Conservation (phyloP, 1,140 invertebrate species). For the Conus ventricosus region DNA sequence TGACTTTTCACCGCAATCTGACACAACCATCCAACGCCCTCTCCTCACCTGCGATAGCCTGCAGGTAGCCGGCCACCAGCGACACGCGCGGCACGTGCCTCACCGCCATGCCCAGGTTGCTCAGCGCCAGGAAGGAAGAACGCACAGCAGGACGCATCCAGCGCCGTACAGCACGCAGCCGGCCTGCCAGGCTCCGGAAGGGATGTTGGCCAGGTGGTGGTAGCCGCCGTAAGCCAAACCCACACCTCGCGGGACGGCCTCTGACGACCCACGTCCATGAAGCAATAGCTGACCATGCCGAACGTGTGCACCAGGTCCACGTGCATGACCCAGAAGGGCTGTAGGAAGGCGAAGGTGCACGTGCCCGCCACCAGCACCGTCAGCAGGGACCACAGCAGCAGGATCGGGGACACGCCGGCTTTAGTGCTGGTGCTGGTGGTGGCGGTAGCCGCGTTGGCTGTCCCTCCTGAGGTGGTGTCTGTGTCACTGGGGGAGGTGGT, state of each 20-base stretch:
- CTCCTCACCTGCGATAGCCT: conserved; percentile 61
- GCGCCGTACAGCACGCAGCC: conserved; percentile 67
- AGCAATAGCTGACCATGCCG: conserved; percentile 61
- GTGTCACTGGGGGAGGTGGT: neutral
- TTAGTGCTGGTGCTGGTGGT: neutral
- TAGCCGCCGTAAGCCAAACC: conserved; percentile 68
- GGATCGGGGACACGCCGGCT: conserved; percentile 58
- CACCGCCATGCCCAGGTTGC: conserved; percentile 50
- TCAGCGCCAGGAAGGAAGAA: conserved; percentile 61
- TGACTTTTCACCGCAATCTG: neutral
- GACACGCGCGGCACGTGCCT: conserved; percentile 54
- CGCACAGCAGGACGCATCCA: conserved; percentile 65
- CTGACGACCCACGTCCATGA: conserved; percentile 28
- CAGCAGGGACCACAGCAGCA: conserved; percentile 65
- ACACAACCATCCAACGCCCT: too few species aligned
- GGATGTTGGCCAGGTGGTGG: conserved; percentile 63
- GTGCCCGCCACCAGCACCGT: conserved; percentile 66
- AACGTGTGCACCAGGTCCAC: conserved; percentile 53
- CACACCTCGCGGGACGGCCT: conserved; percentile 29
- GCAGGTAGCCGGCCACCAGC: conserved; percentile 61
- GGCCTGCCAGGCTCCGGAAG: conserved; percentile 67
- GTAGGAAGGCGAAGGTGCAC: conserved; percentile 64
- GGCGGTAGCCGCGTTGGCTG: neutral
- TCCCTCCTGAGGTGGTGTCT: neutral
- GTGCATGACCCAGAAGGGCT: conserved; percentile 69